These are phyloP conservation scores for Achatina immaculata DNA, from an alignment of 1,140 invertebrate species.

Conservation along the genomic window DNA sequence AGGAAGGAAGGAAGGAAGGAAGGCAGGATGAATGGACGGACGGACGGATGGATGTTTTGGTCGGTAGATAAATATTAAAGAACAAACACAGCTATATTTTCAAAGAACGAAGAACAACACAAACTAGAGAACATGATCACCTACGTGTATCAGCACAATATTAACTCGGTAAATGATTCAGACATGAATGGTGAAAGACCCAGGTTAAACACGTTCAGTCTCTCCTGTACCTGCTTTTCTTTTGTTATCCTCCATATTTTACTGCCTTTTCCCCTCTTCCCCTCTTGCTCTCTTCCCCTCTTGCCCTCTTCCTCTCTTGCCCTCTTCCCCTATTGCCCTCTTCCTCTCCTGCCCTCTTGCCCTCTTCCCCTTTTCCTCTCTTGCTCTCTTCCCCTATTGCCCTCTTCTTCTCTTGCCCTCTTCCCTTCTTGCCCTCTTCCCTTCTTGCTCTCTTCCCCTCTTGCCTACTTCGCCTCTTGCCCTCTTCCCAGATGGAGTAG, in stretches of 20 bases:
- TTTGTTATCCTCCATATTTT: no score
- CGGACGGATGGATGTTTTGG: no score
- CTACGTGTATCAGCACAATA: constrained; percentile 39
- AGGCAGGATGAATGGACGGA: no score
- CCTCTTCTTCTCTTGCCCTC: not conserved
- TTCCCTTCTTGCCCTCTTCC: not conserved
- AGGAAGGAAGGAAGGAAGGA: no score
- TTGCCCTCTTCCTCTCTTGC: no score
- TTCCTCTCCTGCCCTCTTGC: no score
- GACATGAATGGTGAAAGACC: constrained; percentile 18
- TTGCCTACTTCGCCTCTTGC: no score
- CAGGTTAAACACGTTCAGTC: no score
- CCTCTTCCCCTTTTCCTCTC: not conserved
- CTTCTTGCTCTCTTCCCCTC: not conserved
- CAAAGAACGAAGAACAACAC: not conserved
- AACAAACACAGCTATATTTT: no score
- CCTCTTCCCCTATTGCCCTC: no score
- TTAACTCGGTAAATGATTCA: constrained; percentile 21
- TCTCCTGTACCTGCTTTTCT: no score
- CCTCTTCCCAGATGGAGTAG: no score
- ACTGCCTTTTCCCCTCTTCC: not conserved
- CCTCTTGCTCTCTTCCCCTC: not conserved
- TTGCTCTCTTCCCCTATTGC: not conserved
- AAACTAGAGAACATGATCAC: not conserved
- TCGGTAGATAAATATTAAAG: not conserved